Evolutionary conservation across 1,140 invertebrate genomes (phyloP).

Genomic region (Ooceraea biroi): DNA sequence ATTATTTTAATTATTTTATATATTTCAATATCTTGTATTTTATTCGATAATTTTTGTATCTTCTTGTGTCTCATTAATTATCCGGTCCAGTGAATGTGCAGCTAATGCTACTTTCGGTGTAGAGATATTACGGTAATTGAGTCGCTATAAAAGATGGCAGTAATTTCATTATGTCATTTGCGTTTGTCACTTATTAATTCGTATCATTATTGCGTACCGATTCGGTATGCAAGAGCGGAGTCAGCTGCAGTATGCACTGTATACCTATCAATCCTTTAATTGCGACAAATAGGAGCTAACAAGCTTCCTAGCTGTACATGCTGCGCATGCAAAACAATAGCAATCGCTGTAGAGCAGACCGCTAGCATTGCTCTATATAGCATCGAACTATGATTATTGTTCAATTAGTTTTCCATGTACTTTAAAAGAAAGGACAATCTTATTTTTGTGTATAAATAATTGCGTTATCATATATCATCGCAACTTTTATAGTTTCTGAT

Average conservation of each 20-base stretch:
- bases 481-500: background rate
- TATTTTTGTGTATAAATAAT: background rate
- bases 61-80: background rate
- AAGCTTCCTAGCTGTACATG: constrained; percentile 28
- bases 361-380: background rate
- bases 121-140: background rate
- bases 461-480: background rate
- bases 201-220: background rate
- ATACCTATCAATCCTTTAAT: constrained; percentile 39
- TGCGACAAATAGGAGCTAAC: constrained; percentile 38
- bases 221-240: constrained; percentile 6
- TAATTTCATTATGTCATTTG: background rate
- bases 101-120: background rate
- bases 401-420: constrained; percentile 13
- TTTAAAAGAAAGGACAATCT: background rate
- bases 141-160: background rate
- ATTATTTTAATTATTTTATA: too few relatives aligned
- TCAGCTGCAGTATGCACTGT: background rate
- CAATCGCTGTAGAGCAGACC: constrained; percentile 17
- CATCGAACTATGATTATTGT: background rate
- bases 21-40: too few relatives aligned
- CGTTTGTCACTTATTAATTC: background rate
- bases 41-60: background rate
- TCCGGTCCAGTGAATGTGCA: background rate
- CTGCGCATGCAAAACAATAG: constrained; percentile 9